A percentile compares a stretch with the other conserved stretches of the same genome.
Conservation (phyloP, 2,113 vertebrate genomes). For the Heliornis fulica region DNA sequence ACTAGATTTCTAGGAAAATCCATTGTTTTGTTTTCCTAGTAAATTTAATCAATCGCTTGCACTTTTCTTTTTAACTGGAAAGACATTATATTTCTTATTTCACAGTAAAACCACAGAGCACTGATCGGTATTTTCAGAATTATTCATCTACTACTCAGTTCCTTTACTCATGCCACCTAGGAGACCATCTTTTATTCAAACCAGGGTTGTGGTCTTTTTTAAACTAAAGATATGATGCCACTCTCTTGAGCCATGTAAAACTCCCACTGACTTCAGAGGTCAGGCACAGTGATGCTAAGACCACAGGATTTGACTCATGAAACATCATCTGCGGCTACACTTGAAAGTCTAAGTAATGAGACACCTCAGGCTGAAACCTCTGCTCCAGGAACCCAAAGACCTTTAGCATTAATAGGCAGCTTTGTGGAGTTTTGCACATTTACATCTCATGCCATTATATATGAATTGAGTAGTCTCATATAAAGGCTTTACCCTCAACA, state of each 20-base stretch:
- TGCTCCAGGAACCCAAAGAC: background rate
- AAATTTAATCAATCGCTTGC: background rate
- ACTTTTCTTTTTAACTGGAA: background rate
- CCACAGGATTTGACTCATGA: background rate
- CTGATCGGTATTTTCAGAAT: background rate
- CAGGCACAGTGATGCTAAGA: background rate
- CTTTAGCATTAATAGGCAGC: background rate
- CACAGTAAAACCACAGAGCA: background rate
- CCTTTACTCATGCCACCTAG: background rate
- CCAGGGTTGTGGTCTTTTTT: background rate
- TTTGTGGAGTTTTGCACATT: background rate
- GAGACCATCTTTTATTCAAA: background rate
- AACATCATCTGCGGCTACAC: background rate
- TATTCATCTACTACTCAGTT: background rate
- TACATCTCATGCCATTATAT: background rate
- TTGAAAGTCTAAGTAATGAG: background rate
- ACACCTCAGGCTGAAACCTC: background rate
- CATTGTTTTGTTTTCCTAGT: background rate
- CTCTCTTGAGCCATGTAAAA: background rate
- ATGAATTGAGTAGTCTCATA: background rate
- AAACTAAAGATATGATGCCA: background rate
- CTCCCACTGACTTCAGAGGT: background rate
- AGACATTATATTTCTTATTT: background rate
- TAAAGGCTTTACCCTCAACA: background rate
- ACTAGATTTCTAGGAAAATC: background rate